Evolutionary conservation across 1,140 invertebrate genomes (phyloP).

Genomic region (Asbolus verrucosus): DNA sequence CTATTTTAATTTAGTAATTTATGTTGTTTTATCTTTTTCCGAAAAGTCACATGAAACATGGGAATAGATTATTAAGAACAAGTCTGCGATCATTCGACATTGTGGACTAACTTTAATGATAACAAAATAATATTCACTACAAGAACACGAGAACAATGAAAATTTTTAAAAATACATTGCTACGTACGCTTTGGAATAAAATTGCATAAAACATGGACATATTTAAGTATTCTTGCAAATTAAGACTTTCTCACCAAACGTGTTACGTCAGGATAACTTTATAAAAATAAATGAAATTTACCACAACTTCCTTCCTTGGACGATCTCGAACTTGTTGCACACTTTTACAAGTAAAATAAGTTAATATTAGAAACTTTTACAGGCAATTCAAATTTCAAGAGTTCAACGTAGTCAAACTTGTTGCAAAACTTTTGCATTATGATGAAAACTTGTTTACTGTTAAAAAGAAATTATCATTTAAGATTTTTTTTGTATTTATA

Average conservation of each 20-base stretch:
- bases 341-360: conserved; percentile 18
- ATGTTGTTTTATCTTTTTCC: too few species aligned
- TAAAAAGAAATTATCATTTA: neutral
- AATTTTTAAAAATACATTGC: too few species aligned
- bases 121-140: too few species aligned
- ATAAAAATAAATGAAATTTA: conserved; percentile 28
- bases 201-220: too few species aligned
- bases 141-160: too few species aligned
- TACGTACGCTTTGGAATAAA: too few species aligned
- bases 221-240: neutral
- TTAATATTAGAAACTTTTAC: conserved; percentile 29
- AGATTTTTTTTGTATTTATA: too few species aligned
- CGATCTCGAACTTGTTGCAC: conserved; percentile 23
- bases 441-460: neutral
- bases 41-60: too few species aligned
- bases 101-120: too few species aligned
- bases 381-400: conserved; percentile 15
- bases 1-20: too few species aligned
- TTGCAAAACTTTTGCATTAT: conserved; percentile 6
- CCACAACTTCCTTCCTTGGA: conserved; percentile 30
- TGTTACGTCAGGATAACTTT: neutral
- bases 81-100: too few species aligned
- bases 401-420: neutral
- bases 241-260: neutral
- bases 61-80: too few species aligned